Conservation (phyloP, 1,140 invertebrate genomes). For the Hyles vespertilio region DNA sequence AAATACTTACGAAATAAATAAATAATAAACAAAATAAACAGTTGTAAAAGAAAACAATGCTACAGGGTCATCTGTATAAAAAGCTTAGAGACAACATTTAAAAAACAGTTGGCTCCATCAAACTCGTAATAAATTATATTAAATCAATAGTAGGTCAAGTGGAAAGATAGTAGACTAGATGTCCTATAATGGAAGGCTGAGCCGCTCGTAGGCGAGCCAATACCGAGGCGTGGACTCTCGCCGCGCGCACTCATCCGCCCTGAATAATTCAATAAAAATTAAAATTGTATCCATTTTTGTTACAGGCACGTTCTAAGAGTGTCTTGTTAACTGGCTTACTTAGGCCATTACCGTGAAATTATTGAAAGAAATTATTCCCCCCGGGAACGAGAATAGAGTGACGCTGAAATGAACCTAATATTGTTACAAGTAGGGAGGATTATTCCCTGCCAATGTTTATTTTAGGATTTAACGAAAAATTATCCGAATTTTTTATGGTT, state of each 20-base stretch:
- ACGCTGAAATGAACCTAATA: slow-evolving; percentile 7
- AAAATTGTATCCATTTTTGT: slow-evolving; percentile 39
- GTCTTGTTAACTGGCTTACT: slow-evolving; percentile 54
- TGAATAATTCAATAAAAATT: slow-evolving; percentile 41
- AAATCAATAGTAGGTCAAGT: slow-evolving; percentile 4
- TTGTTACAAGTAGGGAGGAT: too few species aligned
- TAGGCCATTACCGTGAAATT: slow-evolving; percentile 45
- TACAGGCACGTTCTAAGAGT: slow-evolving; percentile 27
- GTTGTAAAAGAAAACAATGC: too few species aligned
- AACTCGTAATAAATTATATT: neutral
- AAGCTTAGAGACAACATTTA: too few species aligned
- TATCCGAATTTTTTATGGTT: slow-evolving; percentile 30
- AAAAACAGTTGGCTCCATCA: neutral
- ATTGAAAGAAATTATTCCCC: slow-evolving; percentile 45
- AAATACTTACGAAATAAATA: too few species aligned
- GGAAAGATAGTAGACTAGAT: too few species aligned
- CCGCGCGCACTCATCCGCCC: slow-evolving; percentile 14
- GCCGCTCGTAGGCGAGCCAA: too few species aligned
- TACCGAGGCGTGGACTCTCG: neutral
- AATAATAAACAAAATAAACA: too few species aligned
- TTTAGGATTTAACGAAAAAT: slow-evolving; percentile 18
- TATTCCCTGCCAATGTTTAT: neutral
- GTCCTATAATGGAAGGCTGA: slow-evolving; percentile 3
- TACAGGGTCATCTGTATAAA: too few species aligned
- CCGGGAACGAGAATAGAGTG: slow-evolving; percentile 4